Evolutionary conservation across 2,113 vertebrate genomes (phyloP).

Genomic region (Ophthalmotilapia sp.): DNA sequence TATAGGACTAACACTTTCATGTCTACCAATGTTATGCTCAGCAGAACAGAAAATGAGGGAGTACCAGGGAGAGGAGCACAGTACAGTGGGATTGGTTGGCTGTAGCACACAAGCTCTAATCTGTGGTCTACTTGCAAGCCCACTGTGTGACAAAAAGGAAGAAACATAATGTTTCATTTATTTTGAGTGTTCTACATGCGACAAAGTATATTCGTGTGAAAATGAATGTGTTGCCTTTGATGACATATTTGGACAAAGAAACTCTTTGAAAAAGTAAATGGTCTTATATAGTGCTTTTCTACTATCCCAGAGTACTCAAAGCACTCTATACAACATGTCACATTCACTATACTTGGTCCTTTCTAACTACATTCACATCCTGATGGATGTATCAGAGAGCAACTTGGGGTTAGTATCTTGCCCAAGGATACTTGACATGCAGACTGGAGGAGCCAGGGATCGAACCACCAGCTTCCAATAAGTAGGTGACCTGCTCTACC

Average conservation of each 20-base stretch:
- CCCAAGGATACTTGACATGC: not conserved
- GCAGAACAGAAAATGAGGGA: not conserved
- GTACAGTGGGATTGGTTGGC: not conserved
- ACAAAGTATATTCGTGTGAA: not conserved
- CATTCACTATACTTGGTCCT: not conserved
- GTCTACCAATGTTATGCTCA: not conserved
- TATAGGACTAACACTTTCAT: not conserved
- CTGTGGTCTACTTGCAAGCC: not conserved
- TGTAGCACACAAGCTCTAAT: not conserved
- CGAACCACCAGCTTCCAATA: fast-evolving
- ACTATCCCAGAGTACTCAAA: not conserved
- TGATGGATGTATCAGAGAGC: not conserved
- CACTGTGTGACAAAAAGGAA: not conserved
- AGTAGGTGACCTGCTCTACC: not conserved
- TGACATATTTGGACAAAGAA: not conserved
- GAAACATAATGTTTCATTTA: not conserved
- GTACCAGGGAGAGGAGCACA: not conserved
- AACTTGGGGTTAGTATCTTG: not conserved
- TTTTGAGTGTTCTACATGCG: not conserved
- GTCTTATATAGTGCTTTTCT: not conserved
- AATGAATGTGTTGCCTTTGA: not conserved
- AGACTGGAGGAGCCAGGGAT: not conserved
- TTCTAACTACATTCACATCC: not conserved
- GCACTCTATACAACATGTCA: not conserved
- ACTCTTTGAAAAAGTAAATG: not conserved